These are phyloP conservation scores for Mercenaria mercenaria DNA, from an alignment of 1,140 invertebrate species.

Conservation along the genomic window DNA sequence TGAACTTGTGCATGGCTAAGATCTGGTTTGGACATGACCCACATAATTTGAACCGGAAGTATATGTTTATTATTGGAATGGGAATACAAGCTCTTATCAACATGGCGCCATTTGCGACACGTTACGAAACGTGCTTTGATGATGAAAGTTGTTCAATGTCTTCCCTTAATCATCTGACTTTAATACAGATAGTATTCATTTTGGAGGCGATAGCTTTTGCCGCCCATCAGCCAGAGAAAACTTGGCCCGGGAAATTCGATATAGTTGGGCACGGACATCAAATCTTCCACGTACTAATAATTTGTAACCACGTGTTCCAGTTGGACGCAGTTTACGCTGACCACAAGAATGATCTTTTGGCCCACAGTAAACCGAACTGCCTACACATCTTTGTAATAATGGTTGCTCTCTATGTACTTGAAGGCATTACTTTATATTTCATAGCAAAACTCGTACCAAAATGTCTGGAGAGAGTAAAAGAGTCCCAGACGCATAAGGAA, in stretches of 20 bases:
- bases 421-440: slow-evolving; percentile 16
- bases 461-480: not conserved
- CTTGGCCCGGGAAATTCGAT: slow-evolving; percentile 86
- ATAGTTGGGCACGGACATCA: slow-evolving; percentile 87
- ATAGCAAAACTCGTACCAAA: slow-evolving; percentile 8
- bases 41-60: slow-evolving; percentile 71
- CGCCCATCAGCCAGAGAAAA: slow-evolving; percentile 85
- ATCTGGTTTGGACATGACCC: slow-evolving; percentile 71
- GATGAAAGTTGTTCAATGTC: slow-evolving; percentile 67
- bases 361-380: slow-evolving; percentile 65
- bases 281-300: slow-evolving; percentile 85
- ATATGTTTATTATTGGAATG: slow-evolving; percentile 72
- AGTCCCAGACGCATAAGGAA: not conserved
- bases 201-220: slow-evolving; percentile 83
- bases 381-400: not conserved
- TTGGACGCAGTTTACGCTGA: slow-evolving; percentile 78
- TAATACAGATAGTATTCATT: slow-evolving; percentile 69
- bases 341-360: slow-evolving; percentile 41
- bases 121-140: slow-evolving; percentile 69
- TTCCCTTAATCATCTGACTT: slow-evolving; percentile 72
- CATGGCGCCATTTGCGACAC: slow-evolving; percentile 70
- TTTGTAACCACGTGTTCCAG: slow-evolving; percentile 83
- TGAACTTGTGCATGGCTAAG: slow-evolving; percentile 73
- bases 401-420: slow-evolving; percentile 2
- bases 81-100: slow-evolving; percentile 68